A percentile compares a stretch with the other conserved stretches of the same genome.
phyloP scores from a whole-genome alignment of 2,888 invertebrate genomes.

The Rotaria sp. region DNA sequence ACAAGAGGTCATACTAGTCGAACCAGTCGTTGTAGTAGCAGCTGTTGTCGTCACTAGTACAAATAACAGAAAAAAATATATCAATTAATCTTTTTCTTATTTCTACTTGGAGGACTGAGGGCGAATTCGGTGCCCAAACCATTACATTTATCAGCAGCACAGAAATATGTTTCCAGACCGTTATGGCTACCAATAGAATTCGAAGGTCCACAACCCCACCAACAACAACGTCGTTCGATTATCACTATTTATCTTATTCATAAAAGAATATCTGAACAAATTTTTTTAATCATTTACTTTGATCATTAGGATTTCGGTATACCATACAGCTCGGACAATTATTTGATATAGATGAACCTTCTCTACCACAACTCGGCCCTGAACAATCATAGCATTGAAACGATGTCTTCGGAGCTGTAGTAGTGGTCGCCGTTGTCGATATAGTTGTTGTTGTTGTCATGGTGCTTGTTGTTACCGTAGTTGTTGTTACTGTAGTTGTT shows the following conservation, averaged over 20 bases:
- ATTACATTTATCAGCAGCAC: neutral
- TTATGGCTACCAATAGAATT: neutral
- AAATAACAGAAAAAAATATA: neutral
- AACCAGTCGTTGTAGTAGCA: neutral
- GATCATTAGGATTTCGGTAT: neutral
- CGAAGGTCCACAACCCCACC: neutral
- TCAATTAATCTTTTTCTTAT: neutral
- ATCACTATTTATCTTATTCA: neutral
- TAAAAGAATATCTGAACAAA: neutral
- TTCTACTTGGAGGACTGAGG: neutral
- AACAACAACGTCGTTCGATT: constrained; percentile 16
- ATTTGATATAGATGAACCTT: neutral
- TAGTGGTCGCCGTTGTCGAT: neutral
- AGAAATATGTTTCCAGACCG: neutral
- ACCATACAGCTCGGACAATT: neutral
- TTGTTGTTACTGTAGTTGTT: neutral
- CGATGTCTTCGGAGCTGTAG: neutral
- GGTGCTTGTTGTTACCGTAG: neutral
- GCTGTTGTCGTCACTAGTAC: neutral
- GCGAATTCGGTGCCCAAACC: neutral
- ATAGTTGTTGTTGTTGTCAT: neutral
- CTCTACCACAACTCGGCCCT: neutral
- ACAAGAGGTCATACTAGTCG: neutral
- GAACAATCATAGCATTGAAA: neutral
- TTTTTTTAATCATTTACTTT: neutral